These are phyloP conservation scores for Takifugu bimaculatus DNA, from an alignment of 2,113 vertebrate species.

Conservation along the genomic window DNA sequence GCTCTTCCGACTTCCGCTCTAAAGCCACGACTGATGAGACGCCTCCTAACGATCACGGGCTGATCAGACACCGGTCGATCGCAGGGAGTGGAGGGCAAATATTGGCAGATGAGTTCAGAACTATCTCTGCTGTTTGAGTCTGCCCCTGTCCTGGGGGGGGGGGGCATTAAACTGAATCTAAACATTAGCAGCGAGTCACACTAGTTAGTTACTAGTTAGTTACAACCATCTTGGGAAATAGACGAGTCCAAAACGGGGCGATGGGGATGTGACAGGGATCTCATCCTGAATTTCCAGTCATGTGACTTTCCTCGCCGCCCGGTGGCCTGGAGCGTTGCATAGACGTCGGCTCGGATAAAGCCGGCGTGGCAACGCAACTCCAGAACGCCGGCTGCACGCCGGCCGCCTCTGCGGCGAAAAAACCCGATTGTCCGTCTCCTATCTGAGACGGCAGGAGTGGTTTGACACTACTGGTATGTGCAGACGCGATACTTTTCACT, in stretches of 20 bases:
- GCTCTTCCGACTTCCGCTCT: too few relatives aligned
- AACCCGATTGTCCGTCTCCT: not conserved
- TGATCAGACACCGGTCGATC: too few relatives aligned
- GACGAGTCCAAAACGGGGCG: too few relatives aligned
- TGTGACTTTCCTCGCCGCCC: slow-evolving; percentile 8
- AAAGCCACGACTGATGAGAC: too few relatives aligned
- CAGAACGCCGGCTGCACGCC: too few relatives aligned
- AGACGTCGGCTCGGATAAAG: too few relatives aligned
- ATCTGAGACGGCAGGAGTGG: slow-evolving; percentile 42
- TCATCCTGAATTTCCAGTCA: slow-evolving; percentile 16
- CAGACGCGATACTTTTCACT: slow-evolving; percentile 39
- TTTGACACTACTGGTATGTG: slow-evolving; percentile 39
- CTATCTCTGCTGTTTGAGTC: slow-evolving; percentile 26
- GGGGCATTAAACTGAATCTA: slow-evolving; percentile 44
- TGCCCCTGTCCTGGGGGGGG: slow-evolving; percentile 19
- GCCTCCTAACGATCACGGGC: too few relatives aligned
- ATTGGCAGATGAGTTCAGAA: slow-evolving; percentile 34
- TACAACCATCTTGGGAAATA: too few relatives aligned
- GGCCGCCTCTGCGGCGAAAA: too few relatives aligned
- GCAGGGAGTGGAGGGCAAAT: not conserved
- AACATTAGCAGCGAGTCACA: too few relatives aligned
- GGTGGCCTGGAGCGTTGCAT: not conserved
- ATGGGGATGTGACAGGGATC: not conserved
- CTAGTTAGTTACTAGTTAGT: too few relatives aligned
- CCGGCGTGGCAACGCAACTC: too few relatives aligned